Evolutionary conservation across 2,113 vertebrate species (phyloP).

Genomic region (Pontoporia blainvillei): DNA sequence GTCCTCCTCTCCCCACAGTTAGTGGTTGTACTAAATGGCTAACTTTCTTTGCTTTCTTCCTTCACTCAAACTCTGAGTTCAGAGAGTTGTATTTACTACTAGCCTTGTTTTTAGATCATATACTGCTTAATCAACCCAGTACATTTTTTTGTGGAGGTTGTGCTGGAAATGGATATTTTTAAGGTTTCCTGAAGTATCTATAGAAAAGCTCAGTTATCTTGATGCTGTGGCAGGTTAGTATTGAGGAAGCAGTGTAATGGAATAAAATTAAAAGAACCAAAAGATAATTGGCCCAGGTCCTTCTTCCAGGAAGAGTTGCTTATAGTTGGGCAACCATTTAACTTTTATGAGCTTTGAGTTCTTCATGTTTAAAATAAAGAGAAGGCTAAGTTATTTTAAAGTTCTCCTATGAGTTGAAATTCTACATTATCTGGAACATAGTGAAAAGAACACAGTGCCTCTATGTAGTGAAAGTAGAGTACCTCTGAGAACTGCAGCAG

Average conservation of each 20-base stretch:
- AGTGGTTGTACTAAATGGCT: background rate
- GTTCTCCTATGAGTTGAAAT: background rate
- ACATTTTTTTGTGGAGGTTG: background rate
- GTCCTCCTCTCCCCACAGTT: background rate
- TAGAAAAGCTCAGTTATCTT: constrained; percentile 3
- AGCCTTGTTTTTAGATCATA: background rate
- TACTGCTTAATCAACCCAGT: background rate
- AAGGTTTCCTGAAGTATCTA: background rate
- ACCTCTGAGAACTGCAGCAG: background rate
- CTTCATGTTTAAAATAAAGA: constrained; percentile 27
- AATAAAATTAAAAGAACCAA: background rate
- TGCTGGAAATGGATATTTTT: background rate
- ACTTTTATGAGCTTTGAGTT: constrained; percentile 6
- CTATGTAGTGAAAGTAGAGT: background rate
- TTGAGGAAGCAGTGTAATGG: background rate
- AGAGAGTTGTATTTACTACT: background rate
- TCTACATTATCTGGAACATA: background rate
- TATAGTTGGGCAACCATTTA: background rate
- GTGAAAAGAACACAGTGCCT: constrained; percentile 9
- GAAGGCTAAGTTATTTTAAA: background rate
- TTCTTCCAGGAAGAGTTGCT: background rate
- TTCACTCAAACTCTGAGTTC: background rate
- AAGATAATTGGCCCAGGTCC: background rate
- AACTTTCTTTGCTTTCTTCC: background rate
- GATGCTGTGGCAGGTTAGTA: background rate